A percentile compares a stretch with the other conserved stretches of the same genome.
Conservation (phyloP, 2,888 invertebrate genomes). For the Stenoptilia bipunctidactyla region DNA sequence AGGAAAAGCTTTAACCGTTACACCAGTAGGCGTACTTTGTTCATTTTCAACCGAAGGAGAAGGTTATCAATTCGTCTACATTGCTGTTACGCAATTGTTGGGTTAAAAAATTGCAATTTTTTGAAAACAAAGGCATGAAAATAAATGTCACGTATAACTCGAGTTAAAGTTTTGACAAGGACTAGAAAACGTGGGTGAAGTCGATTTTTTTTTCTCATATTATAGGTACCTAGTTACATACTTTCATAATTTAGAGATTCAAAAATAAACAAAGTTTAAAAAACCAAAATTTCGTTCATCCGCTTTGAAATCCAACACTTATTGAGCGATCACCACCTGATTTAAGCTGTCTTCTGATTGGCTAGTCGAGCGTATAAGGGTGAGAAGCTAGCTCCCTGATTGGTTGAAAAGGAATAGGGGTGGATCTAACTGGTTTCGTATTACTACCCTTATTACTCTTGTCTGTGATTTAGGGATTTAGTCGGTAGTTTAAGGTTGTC, state of each 20-base stretch:
- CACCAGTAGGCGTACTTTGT: no score
- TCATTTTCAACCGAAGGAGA: no score
- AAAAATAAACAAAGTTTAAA: neutral
- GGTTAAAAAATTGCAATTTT: no score
- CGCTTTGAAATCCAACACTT: conserved; percentile 34
- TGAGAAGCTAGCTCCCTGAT: conserved; percentile 30
- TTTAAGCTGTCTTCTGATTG: conserved; percentile 26
- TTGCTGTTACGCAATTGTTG: no score
- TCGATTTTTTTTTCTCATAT: no score
- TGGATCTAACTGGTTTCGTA: conserved; percentile 31
- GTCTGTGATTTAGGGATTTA: conserved; percentile 46
- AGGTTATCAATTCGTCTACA: no score
- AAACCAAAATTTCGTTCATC: conserved; percentile 6
- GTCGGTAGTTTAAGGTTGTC: conserved; percentile 10
- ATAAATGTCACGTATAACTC: no score
- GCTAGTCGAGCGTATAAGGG: conserved; percentile 31
- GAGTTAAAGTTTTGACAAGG: no score
- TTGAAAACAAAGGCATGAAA: no score
- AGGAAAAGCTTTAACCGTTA: no score
- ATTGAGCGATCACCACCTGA: conserved; percentile 34
- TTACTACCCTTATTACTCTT: conserved; percentile 45
- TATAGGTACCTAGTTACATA: no score
- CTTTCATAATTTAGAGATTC: conserved; percentile 3
- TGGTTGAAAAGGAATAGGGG: conserved; percentile 35
- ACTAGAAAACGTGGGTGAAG: no score